Evolutionary conservation across 2,797 vertebrate genomes (phyloP), one percentile per base, ranked within the genome.

Genomic region (Jordanella pulchra): DNA sequence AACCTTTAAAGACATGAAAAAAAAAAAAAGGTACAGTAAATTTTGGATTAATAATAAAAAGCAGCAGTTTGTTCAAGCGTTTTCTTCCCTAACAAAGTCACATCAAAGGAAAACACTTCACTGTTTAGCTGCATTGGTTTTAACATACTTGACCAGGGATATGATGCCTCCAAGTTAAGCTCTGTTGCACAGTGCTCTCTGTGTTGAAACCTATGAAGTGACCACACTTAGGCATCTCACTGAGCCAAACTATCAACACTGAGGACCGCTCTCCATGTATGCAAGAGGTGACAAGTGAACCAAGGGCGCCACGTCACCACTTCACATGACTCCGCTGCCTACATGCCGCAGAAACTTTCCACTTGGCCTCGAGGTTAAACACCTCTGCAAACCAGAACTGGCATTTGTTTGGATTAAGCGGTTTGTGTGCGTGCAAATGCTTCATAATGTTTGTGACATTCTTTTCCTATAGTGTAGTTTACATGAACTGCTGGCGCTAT

Each of bases 291-390:
- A 61, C 58, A 61, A 61, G 32, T 39, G 58, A 61, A 39, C 58
- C 32, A 82, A 82, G 78, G 84, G 69, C 78, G 63, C 53, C 61
- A 7, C 65, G 81, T 83, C 82, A 83, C 69, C 45, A 77, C 82
- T 80, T 88, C 86, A 89, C 86, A 88, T 90, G 87, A 90, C 73
- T 79, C 3, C 39, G 30, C 76, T 32, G 53, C 65, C 76, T 42
- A 53, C 67, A 15, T 63, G 76, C 74, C 67, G 83, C 67, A 60
- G 44, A 87, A 89, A 89, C 77, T 89, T 91, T 92, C 89, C 90
- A 89, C 82, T 83, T 32, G 75, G 65, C 73, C 80, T 78, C 28
- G 17, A 32, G 75, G 87, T 87, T 88, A 84, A 47, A 75, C 32
- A 71, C 71, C 84, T 70, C 53, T 17, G 64, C 67, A 27, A 60